Conservation (phyloP, 2,888 invertebrate genomes). For the Perithous albicinctus region DNA sequence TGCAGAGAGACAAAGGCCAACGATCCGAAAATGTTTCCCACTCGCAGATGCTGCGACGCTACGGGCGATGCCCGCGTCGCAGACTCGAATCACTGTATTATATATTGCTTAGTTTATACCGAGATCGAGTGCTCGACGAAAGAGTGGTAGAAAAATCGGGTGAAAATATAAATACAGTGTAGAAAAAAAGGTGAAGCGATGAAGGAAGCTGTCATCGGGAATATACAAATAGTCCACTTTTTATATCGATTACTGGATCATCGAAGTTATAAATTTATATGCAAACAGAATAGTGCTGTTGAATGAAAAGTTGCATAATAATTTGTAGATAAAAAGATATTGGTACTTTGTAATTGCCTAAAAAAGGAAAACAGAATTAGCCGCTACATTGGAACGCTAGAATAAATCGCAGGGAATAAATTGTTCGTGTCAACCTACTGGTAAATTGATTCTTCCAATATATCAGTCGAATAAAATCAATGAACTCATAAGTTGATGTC, state of each 20-base stretch:
- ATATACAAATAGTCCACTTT: constrained; percentile 21
- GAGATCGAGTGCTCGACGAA: constrained; percentile 35
- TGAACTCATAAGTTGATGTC: not conserved
- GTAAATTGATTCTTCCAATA: no score
- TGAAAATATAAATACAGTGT: constrained; percentile 41
- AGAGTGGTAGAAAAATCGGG: constrained; percentile 35
- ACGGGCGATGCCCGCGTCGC: constrained; percentile 13
- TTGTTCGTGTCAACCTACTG: no score
- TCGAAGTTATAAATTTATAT: not conserved
- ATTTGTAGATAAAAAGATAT: no score
- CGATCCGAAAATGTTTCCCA: constrained; percentile 55
- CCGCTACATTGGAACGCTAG: no score
- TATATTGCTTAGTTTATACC: not conserved
- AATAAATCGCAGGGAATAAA: no score
- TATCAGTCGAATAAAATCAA: not conserved
- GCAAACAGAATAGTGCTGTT: no score
- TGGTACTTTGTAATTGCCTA: no score
- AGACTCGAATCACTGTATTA: constrained; percentile 16
- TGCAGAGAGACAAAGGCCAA: constrained; percentile 58
- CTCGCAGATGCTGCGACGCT: constrained; percentile 28
- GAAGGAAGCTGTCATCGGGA: constrained; percentile 56
- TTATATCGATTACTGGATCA: not conserved
- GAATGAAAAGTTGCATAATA: no score
- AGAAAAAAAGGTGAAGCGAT: constrained; percentile 17
- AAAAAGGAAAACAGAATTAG: no score